phyloP scores from a whole-genome alignment of 2,113 vertebrate genomes.

The Anolis sagrei region DNA sequence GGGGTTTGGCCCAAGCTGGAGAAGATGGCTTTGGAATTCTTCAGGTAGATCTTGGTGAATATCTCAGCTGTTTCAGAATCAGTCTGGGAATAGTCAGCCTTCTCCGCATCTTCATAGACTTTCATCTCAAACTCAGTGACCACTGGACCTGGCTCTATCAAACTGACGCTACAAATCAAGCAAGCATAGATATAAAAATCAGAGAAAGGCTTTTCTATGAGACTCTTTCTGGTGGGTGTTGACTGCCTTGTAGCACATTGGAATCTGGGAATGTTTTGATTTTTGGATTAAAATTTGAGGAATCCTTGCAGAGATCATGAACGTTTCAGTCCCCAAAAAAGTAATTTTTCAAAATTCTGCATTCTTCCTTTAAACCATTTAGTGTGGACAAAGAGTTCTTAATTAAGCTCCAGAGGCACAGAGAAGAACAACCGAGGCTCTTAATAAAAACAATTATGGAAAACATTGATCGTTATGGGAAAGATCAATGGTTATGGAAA shows the following conservation, averaged over 20 bases:
- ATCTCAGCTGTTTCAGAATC: constrained; percentile 74
- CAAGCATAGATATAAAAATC: not conserved
- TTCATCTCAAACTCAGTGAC: constrained; percentile 82
- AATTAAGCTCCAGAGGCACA: not conserved
- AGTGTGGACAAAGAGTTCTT: not conserved
- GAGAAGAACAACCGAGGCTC: not conserved
- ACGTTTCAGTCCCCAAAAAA: too few relatives aligned
- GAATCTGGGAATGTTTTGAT: too few relatives aligned
- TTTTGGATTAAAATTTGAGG: too few relatives aligned
- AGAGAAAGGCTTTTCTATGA: not conserved
- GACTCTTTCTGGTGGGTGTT: not conserved
- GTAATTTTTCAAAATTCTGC: too few relatives aligned
- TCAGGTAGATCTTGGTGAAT: constrained; percentile 81
- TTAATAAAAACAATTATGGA: not conserved
- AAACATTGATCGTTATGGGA: not conserved
- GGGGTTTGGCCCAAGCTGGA: constrained; percentile 79
- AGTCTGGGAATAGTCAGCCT: constrained; percentile 69
- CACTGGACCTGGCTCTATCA: constrained; percentile 82
- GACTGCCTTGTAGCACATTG: not conserved
- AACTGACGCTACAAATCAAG: constrained; percentile 68
- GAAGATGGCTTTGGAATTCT: constrained; percentile 78
- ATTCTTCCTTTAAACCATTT: not conserved
- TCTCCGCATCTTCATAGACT: constrained; percentile 76
- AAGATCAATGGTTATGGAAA: not conserved
- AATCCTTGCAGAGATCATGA: too few relatives aligned